Evolutionary conservation across 2,113 vertebrate genomes (phyloP), one percentile per base, ranked within the genome.

Genomic region (Anoplopoma fimbria): DNA sequence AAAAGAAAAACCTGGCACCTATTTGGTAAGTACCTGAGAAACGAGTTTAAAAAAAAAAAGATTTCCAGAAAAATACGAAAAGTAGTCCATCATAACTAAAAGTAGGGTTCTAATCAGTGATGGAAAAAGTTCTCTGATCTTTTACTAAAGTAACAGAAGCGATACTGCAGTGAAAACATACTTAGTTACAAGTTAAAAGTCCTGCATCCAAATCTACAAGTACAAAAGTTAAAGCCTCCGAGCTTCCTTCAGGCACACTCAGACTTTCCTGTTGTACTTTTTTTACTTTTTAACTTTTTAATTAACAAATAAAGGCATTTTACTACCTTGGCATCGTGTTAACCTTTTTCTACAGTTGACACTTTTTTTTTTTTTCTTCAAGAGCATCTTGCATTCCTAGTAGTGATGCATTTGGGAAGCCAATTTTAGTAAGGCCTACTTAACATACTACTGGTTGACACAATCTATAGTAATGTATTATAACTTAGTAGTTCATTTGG

Each of bases 1-100:
- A 96, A 94, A 17, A 94, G 96, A 61, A 96, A 97, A 80, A 84
- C 94, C 31, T 97, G 97, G 96, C 97, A 97, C 84, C 93, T 97
- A 17, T 78, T 95, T 42, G 95, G 96, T 96, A 89, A 93, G 95
- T 90, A 49, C 0, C 33, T 1, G 14, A 68, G 17, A 29, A 27
- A 67, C 13, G 1, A 9, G 5, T 15, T 40, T 5, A 15, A 29
- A 4, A 29, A 10, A 15, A 29, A 4, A 29, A 45, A 14, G 40
- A 27, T 65, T 27, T 40, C 23, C 2, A 64, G 34, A 6, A 45
- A n/a, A 23, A 36, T 1, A 13, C 31, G n/a, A 23, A 33, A 61
- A 21, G 17, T 21, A 23, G 17, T 58, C 8, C 14, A 57, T 55
- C 4, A n/a, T 55, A 23, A 51, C 12, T 25, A 55, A 45, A 45